phyloP scores from a whole-genome alignment of 2,113 vertebrate species.

The Picathartes gymnocephalus region DNA sequence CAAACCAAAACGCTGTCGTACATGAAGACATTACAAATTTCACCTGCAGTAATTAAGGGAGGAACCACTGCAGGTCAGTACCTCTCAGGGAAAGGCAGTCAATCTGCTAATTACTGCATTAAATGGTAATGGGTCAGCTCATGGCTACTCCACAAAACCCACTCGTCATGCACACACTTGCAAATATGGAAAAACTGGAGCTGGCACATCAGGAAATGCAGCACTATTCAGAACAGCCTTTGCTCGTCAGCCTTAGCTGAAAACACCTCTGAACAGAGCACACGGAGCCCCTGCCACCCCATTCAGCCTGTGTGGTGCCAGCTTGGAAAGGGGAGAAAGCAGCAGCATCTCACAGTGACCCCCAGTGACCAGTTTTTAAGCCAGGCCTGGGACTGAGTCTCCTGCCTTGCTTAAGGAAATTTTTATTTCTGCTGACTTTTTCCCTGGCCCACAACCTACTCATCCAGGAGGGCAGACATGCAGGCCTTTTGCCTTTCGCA shows the following conservation, averaged over 20 bases:
- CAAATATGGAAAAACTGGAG: not conserved
- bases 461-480: not conserved
- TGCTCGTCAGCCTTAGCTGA: not conserved
- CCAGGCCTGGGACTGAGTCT: not conserved
- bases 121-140: not conserved
- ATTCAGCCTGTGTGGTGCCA: not conserved
- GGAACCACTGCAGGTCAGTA: not conserved
- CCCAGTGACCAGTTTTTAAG: not conserved
- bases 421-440: not conserved
- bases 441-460: not conserved
- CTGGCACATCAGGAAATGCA: not conserved
- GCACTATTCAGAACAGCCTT: fast-evolving
- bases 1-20: not conserved
- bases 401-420: not conserved
- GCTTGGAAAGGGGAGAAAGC: not conserved
- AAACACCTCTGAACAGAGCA: not conserved
- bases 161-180: not conserved
- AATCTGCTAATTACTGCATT: not conserved
- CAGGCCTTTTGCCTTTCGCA: not conserved
- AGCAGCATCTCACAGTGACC: not conserved
- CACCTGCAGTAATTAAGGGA: not conserved
- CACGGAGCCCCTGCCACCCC: not conserved
- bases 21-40: not conserved
- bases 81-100: not conserved
- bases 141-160: not conserved